These are phyloP conservation scores for Hydra vulgaris DNA, from an alignment of 30 jellyfish, hydroid and myxozoan genomes.

Conservation along the genomic window DNA sequence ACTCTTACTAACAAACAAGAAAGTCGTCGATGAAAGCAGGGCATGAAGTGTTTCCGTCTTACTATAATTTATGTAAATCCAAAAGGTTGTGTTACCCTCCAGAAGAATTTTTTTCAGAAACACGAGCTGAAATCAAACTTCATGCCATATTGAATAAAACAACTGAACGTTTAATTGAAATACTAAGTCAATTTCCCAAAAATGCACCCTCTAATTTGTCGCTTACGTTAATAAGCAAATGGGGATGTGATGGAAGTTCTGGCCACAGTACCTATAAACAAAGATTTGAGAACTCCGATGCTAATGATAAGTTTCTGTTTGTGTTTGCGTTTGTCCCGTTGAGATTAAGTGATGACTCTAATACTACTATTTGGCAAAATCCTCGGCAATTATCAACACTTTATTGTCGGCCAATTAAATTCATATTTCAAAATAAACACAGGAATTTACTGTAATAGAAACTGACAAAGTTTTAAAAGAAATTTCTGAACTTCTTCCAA, in stretches of 20 bases:
- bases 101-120: neutral
- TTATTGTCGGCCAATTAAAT: neutral
- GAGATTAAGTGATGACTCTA: neutral
- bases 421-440: neutral
- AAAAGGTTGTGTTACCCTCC: neutral
- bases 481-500: neutral
- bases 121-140: neutral
- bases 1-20: neutral
- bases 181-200: neutral
- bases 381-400: neutral
- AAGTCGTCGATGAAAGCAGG: neutral
- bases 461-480: neutral
- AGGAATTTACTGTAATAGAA: neutral
- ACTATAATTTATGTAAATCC: neutral
- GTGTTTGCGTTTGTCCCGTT: neutral
- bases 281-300: neutral
- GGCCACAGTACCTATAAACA: neutral
- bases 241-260: neutral
- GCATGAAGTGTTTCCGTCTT: neutral
- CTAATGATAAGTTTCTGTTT: neutral
- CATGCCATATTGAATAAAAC: neutral
- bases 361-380: neutral
- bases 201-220: neutral
- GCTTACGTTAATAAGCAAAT: neutral
- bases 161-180: neutral